phyloP scores from a whole-genome alignment of 1,140 invertebrate species.

The Sinella curviseta region DNA sequence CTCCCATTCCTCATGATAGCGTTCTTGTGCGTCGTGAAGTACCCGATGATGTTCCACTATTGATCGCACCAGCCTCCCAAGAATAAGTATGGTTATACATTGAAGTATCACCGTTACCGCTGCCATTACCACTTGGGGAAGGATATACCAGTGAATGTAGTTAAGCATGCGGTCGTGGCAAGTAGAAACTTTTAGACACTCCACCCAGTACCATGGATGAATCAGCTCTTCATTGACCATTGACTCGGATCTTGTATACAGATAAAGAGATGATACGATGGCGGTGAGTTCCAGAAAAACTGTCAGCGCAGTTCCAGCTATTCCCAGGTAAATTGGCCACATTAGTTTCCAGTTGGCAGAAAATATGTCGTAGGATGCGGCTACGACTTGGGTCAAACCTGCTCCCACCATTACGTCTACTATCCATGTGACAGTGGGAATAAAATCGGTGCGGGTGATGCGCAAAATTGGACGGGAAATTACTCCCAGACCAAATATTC shows the following conservation, averaged over 20 bases:
- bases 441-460: not conserved
- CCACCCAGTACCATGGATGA: slow-evolving; percentile 19
- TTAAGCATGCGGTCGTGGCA: not conserved
- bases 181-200: not conserved
- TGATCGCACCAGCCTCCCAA: not conserved
- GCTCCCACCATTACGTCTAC: slow-evolving; percentile 15
- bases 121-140: not conserved
- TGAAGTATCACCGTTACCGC: not conserved
- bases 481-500: not conserved
- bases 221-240: slow-evolving; percentile 14
- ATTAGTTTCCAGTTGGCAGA: not conserved
- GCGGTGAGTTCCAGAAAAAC: not conserved
- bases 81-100: not conserved
- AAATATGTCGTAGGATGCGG: not conserved
- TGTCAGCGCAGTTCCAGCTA: not conserved
- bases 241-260: not conserved
- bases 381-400: not conserved
- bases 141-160: slow-evolving; percentile 16
- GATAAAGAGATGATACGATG: not conserved
- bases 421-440: not conserved
- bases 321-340: slow-evolving; percentile 1
- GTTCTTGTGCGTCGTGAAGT: not conserved
- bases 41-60: not conserved
- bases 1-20: slow-evolving; percentile 7
- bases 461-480: slow-evolving; percentile 2